These are phyloP conservation scores for Anoplophora glabripennis DNA, from an alignment of 1,140 invertebrate species.

Conservation along the genomic window DNA sequence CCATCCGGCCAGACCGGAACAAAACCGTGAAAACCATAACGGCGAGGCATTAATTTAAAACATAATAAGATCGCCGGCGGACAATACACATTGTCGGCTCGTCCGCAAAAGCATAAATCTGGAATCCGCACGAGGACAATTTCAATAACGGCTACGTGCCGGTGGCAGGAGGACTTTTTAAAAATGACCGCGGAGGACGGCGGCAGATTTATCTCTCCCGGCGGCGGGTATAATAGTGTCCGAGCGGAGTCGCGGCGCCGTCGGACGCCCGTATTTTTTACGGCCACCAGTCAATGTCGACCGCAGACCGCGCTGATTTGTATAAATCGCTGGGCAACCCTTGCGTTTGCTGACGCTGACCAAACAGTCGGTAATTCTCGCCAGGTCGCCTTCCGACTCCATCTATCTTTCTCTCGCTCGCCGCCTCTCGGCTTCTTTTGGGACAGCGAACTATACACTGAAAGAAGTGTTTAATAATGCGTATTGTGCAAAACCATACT, in stretches of 20 bases:
- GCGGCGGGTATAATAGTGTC: constrained; percentile 32
- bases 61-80: constrained; percentile 4
- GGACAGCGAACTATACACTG: too few species aligned
- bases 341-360: constrained; percentile 28
- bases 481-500: too few species aligned
- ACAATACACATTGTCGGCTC: constrained; percentile 26
- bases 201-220: constrained; percentile 26
- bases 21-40: too few species aligned
- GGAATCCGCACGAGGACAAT: constrained; percentile 33
- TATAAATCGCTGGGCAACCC: constrained; percentile 29
- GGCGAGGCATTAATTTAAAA: constrained; percentile 10
- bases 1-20: too few species aligned
- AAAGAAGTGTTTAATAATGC: too few species aligned
- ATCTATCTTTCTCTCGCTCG: too few species aligned
- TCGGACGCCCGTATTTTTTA: constrained; percentile 23
- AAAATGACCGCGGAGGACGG: constrained; percentile 30
- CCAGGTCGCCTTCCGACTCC: too few species aligned
- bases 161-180: constrained; percentile 32
- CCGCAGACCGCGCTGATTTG: constrained; percentile 28
- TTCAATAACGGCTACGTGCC: constrained; percentile 36
- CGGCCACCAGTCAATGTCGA: constrained; percentile 34
- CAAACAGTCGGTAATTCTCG: too few species aligned
- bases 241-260: constrained; percentile 17
- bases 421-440: too few species aligned
- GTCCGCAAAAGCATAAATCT: constrained; percentile 33